Conservation (phyloP, 2,888 invertebrate species). For the Teleogryllus oceanicus region DNA sequence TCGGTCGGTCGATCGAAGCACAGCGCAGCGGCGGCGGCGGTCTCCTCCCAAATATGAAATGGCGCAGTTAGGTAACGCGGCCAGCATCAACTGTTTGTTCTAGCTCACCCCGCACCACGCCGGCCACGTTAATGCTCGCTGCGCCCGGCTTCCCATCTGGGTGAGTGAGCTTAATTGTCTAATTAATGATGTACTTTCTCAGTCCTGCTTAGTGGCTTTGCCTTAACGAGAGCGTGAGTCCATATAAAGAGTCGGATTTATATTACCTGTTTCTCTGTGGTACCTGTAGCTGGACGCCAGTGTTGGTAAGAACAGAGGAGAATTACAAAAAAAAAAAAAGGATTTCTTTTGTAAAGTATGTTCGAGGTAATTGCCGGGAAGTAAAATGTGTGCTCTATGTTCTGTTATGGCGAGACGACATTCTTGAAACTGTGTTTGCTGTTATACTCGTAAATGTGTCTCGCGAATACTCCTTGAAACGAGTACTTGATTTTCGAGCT, state of each 20-base stretch:
- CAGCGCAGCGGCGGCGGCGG: neutral
- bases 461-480: neutral
- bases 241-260: slow-evolving; percentile 18
- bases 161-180: slow-evolving; percentile 1
- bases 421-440: neutral
- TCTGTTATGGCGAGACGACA: neutral
- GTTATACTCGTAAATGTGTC: slow-evolving; percentile 1
- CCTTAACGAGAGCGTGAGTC: neutral
- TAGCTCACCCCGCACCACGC: neutral
- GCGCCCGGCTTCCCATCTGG: neutral
- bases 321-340: no score
- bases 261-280: neutral
- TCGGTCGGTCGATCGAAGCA: neutral
- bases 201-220: neutral
- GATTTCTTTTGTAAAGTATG: neutral
- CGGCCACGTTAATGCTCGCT: neutral
- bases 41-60: neutral
- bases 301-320: neutral
- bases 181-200: slow-evolving; percentile 18
- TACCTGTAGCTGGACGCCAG: neutral
- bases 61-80: neutral
- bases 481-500: neutral
- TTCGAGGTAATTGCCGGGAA: neutral
- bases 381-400: slow-evolving; percentile 18
- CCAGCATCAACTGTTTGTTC: neutral